A percentile compares a stretch with the other conserved stretches of the same genome.
phyloP scores from a whole-genome alignment of 2,113 vertebrate species.

The Nibea albiflora region DNA sequence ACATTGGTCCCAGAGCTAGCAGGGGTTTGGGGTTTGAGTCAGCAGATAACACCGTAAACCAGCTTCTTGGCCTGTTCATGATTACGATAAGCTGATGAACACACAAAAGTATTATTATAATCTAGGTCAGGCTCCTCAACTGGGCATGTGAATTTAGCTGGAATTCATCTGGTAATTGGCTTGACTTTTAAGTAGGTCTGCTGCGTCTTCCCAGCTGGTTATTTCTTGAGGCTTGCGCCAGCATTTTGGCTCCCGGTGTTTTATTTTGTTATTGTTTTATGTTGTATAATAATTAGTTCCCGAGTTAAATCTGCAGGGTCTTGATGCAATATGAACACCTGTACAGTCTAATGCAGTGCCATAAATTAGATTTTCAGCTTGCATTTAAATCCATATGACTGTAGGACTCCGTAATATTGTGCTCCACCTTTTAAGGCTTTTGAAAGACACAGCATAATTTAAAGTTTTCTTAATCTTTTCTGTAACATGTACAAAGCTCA shows the following conservation, averaged over 20 bases:
- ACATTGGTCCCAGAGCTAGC: neutral
- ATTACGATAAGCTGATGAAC: constrained; percentile 5
- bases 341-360: neutral
- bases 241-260: neutral
- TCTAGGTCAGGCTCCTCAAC: constrained; percentile 1
- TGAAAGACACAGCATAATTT: constrained; percentile 15
- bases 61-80: constrained; percentile 6
- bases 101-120: constrained; percentile 3
- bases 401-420: neutral
- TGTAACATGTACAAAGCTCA: constrained; percentile 32
- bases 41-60: constrained; percentile 12
- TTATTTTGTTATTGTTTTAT: neutral
- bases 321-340: neutral
- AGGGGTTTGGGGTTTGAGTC: constrained; percentile 4
- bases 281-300: neutral
- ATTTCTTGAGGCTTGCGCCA: neutral
- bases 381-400: neutral
- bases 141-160: neutral
- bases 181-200: constrained; percentile 1
- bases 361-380: neutral
- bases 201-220: neutral
- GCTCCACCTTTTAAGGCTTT: neutral
- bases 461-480: constrained; percentile 35
- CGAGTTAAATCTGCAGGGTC: neutral
- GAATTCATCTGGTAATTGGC: neutral